These are phyloP conservation scores for Rugalucina vietnamica DNA, from an alignment of 2,888 invertebrate genomes.

Conservation along the genomic window DNA sequence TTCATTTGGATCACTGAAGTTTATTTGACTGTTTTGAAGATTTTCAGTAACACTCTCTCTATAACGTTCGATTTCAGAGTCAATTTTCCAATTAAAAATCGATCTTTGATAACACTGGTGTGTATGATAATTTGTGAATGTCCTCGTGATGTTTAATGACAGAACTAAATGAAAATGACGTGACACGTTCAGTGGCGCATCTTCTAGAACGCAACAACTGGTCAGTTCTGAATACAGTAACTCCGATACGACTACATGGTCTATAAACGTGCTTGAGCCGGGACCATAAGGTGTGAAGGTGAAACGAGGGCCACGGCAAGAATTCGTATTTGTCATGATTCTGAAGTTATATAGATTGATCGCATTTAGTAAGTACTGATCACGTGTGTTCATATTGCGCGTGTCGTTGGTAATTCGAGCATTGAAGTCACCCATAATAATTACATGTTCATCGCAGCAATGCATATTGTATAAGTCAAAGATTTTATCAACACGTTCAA, in stretches of 20 bases:
- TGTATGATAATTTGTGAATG: too few relatives aligned
- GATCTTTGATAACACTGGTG: too few relatives aligned
- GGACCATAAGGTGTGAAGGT: background rate
- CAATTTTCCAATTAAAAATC: too few relatives aligned
- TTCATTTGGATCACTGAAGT: too few relatives aligned
- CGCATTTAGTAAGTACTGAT: background rate
- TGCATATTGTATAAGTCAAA: background rate
- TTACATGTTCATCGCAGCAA: background rate
- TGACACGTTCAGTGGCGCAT: background rate
- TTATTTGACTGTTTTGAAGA: too few relatives aligned
- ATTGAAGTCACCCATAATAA: constrained; percentile 3
- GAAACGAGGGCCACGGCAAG: background rate
- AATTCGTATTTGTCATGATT: background rate
- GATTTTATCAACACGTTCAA: background rate
- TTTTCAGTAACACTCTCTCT: too few relatives aligned
- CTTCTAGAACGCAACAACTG: background rate
- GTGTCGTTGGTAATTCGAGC: background rate
- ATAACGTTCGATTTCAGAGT: too few relatives aligned
- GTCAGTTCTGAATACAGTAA: background rate
- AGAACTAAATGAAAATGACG: background rate
- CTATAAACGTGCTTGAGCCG: background rate
- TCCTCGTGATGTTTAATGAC: too few relatives aligned
- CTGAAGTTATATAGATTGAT: background rate
- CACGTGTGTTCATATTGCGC: background rate
- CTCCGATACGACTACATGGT: background rate